A percentile compares a stretch with the other conserved stretches of the same genome.
phyloP scores from a whole-genome alignment of 2,888 invertebrate species.

The Colletes collaris region DNA sequence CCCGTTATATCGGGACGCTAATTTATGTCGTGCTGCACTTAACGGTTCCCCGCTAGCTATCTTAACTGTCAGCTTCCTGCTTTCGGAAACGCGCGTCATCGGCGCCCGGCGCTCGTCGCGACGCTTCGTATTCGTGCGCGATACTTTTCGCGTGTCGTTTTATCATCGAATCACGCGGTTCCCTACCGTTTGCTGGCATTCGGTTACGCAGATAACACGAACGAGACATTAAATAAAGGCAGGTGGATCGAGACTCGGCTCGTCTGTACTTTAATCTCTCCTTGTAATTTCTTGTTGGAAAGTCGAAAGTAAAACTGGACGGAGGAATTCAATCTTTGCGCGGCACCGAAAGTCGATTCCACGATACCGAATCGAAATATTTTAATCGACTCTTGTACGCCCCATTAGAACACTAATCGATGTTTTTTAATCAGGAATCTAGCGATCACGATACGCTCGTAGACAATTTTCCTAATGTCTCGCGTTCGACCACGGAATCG shows the following conservation, averaged over 20 bases:
- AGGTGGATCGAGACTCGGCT: constrained; percentile 3
- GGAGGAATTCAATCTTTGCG: no score
- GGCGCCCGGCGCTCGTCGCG: not conserved
- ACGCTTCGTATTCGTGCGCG: not conserved
- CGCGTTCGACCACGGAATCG: no score
- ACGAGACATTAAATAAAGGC: constrained; percentile 11
- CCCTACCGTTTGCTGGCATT: not conserved
- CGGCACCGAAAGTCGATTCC: no score
- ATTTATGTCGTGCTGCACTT: constrained; percentile 70
- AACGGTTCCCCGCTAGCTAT: constrained; percentile 41
- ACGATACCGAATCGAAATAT: no score
- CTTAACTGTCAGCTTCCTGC: constrained; percentile 38
- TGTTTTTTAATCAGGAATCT: no score
- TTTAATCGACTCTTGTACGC: no score
- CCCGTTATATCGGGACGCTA: constrained; percentile 60
- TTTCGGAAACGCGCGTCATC: constrained; percentile 45
- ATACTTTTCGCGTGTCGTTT: constrained; percentile 12
- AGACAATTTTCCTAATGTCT: no score
- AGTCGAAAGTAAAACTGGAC: no score
- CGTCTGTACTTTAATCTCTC: not conserved
- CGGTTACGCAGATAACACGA: not conserved
- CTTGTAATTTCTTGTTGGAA: not conserved
- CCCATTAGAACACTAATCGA: no score
- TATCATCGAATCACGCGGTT: constrained; percentile 16
- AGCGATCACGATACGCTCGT: no score